phyloP scores from a whole-genome alignment of 2,113 vertebrate genomes.

The Calcarius ornatus region DNA sequence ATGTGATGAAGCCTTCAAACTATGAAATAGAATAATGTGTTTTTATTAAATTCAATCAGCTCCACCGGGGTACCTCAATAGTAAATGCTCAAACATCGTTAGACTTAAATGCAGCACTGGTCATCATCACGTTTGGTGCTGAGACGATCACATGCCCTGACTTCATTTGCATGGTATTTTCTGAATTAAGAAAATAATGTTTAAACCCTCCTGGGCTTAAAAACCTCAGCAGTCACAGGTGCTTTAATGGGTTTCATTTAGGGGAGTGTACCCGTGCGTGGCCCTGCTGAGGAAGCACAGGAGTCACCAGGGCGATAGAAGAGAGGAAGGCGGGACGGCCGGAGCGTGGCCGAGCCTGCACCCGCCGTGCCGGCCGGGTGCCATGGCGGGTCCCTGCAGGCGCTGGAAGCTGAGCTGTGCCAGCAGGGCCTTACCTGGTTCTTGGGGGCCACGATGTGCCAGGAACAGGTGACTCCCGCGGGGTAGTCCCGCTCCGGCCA shows the following conservation, averaged over 20 bases:
- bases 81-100: neutral
- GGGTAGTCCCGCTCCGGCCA: constrained; percentile 98
- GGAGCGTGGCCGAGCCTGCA: rapidly evolving
- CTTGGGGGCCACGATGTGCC: constrained; percentile 94
- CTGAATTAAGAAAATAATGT: neutral
- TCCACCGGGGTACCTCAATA: neutral
- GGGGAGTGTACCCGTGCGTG: rapidly evolving
- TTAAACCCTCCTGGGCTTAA: neutral
- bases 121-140: neutral
- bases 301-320: rapidly evolving
- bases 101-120: neutral
- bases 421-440: constrained; percentile 81
- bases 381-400: neutral
- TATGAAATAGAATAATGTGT: neutral
- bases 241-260: neutral
- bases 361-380: rapidly evolving
- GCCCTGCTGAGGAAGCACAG: neutral
- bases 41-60: neutral
- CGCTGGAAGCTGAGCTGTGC: rapidly evolving
- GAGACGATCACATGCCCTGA: neutral
- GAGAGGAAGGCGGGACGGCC: rapidly evolving
- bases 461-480: constrained; percentile 91
- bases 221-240: neutral
- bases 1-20: neutral
- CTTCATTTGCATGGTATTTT: neutral